Base-by-base conservation (phyloP, 2,113 vertebrate species). In the Columbina picui region DNA sequence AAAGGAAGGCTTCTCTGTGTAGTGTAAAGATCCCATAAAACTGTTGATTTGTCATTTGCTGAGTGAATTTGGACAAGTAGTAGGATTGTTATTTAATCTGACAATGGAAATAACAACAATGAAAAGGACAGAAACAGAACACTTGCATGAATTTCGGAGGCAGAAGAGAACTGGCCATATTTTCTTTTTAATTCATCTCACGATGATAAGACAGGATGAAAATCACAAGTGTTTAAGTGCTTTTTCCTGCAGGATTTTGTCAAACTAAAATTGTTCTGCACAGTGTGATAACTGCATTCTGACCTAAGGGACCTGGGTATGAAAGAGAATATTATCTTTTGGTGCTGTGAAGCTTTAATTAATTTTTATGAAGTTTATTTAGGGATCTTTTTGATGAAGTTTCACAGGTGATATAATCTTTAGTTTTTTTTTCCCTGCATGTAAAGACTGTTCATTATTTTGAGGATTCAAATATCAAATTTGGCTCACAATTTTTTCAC, bases 281-380 rank as follows among this genome's bases (percentile, higher is more conserved):
- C 14, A 43, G n/a, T 63, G 38, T 49, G 43, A 50, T 87, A 87
- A 84, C 47, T 81, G 38, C 30, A 12, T 88, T 77, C 64, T 81
- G 68, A 93, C 86, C 78, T 83, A 45, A 41, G 60, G 67, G 86
- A 81, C 59, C 22, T 38, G 12, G 17, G 7, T 75, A 19, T 5
- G 3, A 80, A 77, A 70, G 55, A 76, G 34, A 60, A 79, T 82
- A 89, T 92, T 82, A 68, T 60, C 60, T 91, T 75, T 53, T 75
- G 43, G 21, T 83, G 30, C 75, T 76, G 14, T 65, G 64, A 92
- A 90, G n/a, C 29, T 83, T 80, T 92, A 95, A 76, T 95, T 93
- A 89, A 79, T 84, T 78, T 93, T 87, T 82, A 57, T 84, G 10
- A 84, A 56, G 29, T 64, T 64, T 92, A 60, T 84, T 91, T 76